Evolutionary conservation across 2,888 invertebrate species (phyloP).

Genomic region (Tetheella fluctuosa): DNA sequence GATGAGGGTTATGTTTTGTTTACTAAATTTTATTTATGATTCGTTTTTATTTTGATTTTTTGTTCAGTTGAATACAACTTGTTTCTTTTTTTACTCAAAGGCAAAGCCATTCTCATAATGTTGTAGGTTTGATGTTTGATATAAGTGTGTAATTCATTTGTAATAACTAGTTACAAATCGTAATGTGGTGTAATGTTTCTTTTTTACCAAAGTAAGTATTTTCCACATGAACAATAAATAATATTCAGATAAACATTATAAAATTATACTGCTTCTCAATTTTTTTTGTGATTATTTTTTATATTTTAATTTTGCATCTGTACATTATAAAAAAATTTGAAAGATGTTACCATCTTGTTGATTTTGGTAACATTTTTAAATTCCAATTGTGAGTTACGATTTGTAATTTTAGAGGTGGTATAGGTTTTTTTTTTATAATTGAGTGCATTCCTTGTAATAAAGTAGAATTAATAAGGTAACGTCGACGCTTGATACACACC

Average conservation of each 20-base stretch:
- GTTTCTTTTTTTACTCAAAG: constrained; percentile 30
- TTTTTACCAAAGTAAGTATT: not conserved
- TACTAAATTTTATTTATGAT: constrained; percentile 55
- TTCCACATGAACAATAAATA: not conserved
- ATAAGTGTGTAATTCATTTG: constrained; percentile 6
- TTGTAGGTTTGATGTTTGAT: not conserved
- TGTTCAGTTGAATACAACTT: constrained; percentile 23
- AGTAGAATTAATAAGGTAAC: constrained; percentile 10
- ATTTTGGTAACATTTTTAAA: not conserved
- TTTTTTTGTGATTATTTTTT: too few species aligned
- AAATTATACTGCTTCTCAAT: too few species aligned
- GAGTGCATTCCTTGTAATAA: constrained; percentile 2
- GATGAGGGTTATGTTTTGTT: constrained; percentile 55
- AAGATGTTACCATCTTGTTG: not conserved
- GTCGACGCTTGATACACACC: constrained; percentile 6
- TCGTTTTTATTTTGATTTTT: constrained; percentile 30
- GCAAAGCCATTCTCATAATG: constrained; percentile 28
- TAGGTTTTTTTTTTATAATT: not conserved
- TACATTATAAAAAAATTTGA: too few species aligned
- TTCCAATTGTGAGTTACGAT: not conserved
- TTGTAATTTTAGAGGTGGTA: not conserved
- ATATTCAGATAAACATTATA: too few species aligned
- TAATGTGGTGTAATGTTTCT: not conserved
- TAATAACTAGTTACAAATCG: not conserved
- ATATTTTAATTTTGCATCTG: too few species aligned